Evolutionary conservation across 2,888 invertebrate genomes (phyloP), one percentile per base, ranked within the genome.

Genomic region (Cataglyphis rosenhaueri): DNA sequence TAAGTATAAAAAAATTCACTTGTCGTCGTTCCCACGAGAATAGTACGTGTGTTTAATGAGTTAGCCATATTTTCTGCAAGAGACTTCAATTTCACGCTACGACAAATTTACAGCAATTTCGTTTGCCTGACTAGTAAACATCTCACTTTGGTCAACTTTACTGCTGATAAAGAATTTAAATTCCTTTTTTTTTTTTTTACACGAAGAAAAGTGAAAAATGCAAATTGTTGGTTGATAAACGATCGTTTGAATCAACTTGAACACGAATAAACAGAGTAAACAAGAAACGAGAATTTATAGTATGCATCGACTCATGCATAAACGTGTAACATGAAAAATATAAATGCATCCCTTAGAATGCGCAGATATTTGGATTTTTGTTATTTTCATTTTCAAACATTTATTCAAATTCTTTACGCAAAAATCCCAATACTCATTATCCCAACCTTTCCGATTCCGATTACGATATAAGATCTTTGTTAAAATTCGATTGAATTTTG

Each of bases 21-120:
- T 32, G 32, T 25, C 32, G 32, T 32, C 32, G 15, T 70, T 25
- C 25, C 32, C 59, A 15, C 32, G 55, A 41, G 65, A 57, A 38
- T 10, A 32, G 29, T 62, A 52, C 32, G 21, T 52, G 62, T 55
- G 18, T 29, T n/a, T 76, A 25, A 38, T 15, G 38, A 32, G 66
- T 64, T 21, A 66, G 61, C 18, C 15, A 21, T 68, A 82, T 21
- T 76, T 68, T 68, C 48, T 38, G 12, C 35, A 35, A 38, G 52
- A 78, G 81, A 85, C 70, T 83, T 78, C 87, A 88, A 87, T 87
- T 88, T 88, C 81, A 88, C 86, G 85, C 83, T 83, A 82, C 85
- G 81, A 81, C 84, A 87, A 84, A 81, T 88, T 83, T 10, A 41
- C 38, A 70, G 35, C 70, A 71, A 83, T 81, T 79, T 81, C 38